phyloP scores from a whole-genome alignment of 30 jellyfish, hydroid and myxozoan genomes.

The Catostylus mosaicus region DNA sequence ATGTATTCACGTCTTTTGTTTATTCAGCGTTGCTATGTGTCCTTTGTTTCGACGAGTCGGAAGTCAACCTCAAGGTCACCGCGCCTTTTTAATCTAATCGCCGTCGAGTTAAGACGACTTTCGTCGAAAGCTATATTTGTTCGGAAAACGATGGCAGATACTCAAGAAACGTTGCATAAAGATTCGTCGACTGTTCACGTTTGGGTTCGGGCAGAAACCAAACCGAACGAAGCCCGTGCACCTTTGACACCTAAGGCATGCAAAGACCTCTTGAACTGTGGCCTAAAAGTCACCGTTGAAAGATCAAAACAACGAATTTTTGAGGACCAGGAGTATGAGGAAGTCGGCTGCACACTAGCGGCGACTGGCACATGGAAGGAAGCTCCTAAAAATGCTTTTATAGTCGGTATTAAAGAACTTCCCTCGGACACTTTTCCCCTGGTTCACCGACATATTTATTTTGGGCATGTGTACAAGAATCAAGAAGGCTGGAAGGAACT shows the following conservation, averaged over 20 bases:
- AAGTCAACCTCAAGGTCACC: no score
- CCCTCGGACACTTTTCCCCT: slow-evolving; percentile 61
- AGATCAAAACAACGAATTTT: slow-evolving; percentile 60
- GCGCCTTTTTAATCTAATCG: no score
- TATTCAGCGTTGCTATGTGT: no score
- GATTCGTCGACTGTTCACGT: slow-evolving; percentile 35
- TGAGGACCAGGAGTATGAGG: slow-evolving; percentile 59
- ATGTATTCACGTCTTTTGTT: no score
- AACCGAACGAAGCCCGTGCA: slow-evolving; percentile 66
- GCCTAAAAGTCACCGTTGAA: slow-evolving; percentile 66
- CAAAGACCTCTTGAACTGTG: slow-evolving; percentile 57
- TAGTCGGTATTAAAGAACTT: slow-evolving; percentile 74
- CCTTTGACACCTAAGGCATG: slow-evolving; percentile 78
- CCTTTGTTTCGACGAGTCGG: no score
- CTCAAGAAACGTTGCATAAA: neutral
- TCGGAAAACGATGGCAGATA: neutral
- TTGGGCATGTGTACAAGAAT: slow-evolving; percentile 70
- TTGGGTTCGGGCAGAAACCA: slow-evolving; percentile 78
- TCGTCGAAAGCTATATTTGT: no score
- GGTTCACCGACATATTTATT: slow-evolving; percentile 60
- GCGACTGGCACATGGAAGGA: slow-evolving; percentile 58
- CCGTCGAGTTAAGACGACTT: no score
- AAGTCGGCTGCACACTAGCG: slow-evolving; percentile 56
- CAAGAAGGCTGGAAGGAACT: slow-evolving; percentile 81
- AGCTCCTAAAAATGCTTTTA: slow-evolving; percentile 62